Evolutionary conservation across 2,113 vertebrate species (phyloP).

Genomic region (Cynocephalus volans): DNA sequence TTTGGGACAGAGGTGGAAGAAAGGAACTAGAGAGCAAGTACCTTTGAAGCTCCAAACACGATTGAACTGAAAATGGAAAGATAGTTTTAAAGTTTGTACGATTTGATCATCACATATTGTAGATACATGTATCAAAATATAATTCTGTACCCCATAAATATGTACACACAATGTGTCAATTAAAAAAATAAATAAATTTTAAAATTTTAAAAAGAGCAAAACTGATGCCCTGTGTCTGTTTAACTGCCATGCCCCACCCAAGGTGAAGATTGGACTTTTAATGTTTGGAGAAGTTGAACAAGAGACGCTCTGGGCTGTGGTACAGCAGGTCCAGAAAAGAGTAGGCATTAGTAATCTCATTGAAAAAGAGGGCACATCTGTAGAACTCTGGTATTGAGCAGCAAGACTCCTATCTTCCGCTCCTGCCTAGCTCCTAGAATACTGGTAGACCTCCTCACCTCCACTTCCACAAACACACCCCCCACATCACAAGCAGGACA

Average conservation of each 20-base stretch:
- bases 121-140: too few relatives aligned
- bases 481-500: background rate
- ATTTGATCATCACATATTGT: too few relatives aligned
- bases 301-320: background rate
- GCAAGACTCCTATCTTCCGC: background rate
- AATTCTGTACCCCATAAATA: too few relatives aligned
- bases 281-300: background rate
- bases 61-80: background rate
- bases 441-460: background rate
- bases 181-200: too few relatives aligned
- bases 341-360: background rate
- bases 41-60: background rate
- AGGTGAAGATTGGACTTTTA: background rate
- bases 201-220: background rate
- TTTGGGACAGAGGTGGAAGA: background rate
- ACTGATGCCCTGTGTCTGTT: background rate
- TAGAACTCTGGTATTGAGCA: background rate
- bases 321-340: background rate
- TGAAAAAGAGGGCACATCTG: background rate
- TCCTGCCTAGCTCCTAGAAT: background rate
- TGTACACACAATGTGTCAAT: too few relatives aligned
- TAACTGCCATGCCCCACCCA: background rate
- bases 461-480: fast-evolving
- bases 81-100: background rate
- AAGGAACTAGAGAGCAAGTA: background rate